phyloP scores from a whole-genome alignment of 2,797 vertebrate species.

The Prionace glauca region DNA sequence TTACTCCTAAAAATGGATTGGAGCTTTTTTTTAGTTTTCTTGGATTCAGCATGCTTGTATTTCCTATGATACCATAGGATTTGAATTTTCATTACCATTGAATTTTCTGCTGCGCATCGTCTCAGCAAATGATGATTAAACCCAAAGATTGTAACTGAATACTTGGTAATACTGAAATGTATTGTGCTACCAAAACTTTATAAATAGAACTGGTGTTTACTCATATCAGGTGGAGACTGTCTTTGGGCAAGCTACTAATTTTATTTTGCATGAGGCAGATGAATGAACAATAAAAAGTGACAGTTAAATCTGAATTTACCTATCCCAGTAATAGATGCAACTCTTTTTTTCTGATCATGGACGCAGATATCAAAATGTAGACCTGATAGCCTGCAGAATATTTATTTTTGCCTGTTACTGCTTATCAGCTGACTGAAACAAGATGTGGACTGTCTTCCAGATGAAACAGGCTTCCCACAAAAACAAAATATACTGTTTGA shows the following conservation, averaged over 20 bases:
- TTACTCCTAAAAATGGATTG: not conserved
- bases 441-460: not conserved
- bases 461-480: not conserved
- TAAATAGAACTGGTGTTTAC: not conserved
- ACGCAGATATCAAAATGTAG: not conserved
- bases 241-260: not conserved
- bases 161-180: not conserved
- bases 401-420: not conserved
- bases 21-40: not conserved
- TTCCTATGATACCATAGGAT: not conserved
- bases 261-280: not conserved
- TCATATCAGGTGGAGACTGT: not conserved
- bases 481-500: not conserved
- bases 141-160: not conserved
- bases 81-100: too few species aligned
- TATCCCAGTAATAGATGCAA: not conserved
- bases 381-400: not conserved
- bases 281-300: constrained; percentile 29
- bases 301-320: not conserved
- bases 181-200: not conserved
- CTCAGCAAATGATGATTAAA: not conserved
- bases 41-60: not conserved
- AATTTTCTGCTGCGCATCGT: not conserved
- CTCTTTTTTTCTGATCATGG: not conserved
- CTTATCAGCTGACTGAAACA: not conserved